A percentile compares a stretch with the other conserved stretches of the same genome.
Evolutionary conservation across 1,140 invertebrate genomes (phyloP).

Genomic region (Drosophila funebris): DNA sequence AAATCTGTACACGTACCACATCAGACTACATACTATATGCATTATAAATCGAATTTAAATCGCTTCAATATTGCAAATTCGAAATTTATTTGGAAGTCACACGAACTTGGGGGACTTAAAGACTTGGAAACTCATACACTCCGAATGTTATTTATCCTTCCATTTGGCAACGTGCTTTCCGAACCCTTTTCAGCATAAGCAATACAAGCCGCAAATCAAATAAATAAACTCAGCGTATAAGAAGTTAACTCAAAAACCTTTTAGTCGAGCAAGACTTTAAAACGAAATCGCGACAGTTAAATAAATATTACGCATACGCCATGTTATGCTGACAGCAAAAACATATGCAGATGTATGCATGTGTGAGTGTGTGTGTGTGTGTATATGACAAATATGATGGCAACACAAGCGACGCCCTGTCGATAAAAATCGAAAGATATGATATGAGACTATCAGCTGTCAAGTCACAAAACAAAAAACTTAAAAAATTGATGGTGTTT

Average conservation of each 20-base stretch:
- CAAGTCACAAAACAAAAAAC: slow-evolving; percentile 14
- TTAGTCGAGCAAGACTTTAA: slow-evolving; percentile 38
- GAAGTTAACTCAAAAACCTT: slow-evolving; percentile 29
- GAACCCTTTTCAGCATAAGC: slow-evolving; percentile 30
- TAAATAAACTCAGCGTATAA: slow-evolving; percentile 15
- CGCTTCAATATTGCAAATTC: slow-evolving; percentile 20
- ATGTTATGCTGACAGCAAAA: slow-evolving; percentile 25
- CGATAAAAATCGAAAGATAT: slow-evolving; percentile 73
- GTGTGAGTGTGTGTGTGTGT: not conserved
- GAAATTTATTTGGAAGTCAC: slow-evolving; percentile 9
- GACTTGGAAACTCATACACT: not conserved
- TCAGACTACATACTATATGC: not conserved
- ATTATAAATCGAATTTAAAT: slow-evolving; percentile 19
- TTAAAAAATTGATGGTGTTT: slow-evolving; percentile 41
- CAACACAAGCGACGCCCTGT: slow-evolving; percentile 38
- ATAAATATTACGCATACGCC: slow-evolving; percentile 73
- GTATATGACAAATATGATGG: slow-evolving; percentile 36
- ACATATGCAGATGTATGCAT: not conserved
- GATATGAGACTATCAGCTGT: slow-evolving; percentile 39
- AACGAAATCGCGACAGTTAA: slow-evolving; percentile 43
- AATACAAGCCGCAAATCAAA: slow-evolving; percentile 31
- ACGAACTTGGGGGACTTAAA: not conserved
- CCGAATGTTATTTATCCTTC: not conserved
- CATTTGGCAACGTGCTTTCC: not conserved
- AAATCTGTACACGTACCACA: slow-evolving; percentile 8